phyloP scores from a whole-genome alignment of 2,888 invertebrate species.

The Chymomyza amoena region DNA sequence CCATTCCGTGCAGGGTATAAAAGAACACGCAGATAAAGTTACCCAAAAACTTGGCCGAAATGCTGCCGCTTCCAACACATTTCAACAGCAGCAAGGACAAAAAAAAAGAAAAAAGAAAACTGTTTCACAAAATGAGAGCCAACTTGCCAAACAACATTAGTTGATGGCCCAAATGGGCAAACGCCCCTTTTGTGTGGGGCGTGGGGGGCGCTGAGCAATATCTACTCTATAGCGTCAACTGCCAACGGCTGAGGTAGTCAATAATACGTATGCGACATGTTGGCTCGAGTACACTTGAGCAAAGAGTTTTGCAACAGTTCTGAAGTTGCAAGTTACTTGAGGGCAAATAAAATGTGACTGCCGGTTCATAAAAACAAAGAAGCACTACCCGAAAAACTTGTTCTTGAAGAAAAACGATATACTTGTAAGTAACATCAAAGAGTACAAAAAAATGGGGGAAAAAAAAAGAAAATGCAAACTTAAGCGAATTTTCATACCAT shows the following conservation, averaged over 20 bases:
- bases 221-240: not conserved
- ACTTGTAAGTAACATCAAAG: not conserved
- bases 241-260: constrained; percentile 54
- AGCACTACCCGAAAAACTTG: not conserved
- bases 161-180: constrained; percentile 71
- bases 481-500: no score
- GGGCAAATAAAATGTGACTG: not conserved
- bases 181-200: constrained; percentile 10
- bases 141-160: constrained; percentile 72
- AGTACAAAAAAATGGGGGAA: not conserved
- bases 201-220: constrained; percentile 36
- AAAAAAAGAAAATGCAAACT: no score
- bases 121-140: constrained; percentile 25
- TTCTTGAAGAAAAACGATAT: not conserved
- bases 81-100: constrained; percentile 27
- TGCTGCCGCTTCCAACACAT: constrained; percentile 23
- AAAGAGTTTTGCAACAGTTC: constrained; percentile 15
- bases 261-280: constrained; percentile 74
- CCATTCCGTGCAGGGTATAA: constrained; percentile 1
- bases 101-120: not conserved
- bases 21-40: constrained; percentile 55
- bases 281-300: constrained; percentile 59
- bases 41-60: constrained; percentile 6
- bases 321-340: not conserved
- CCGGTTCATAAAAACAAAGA: not conserved